A percentile compares a stretch with the other conserved stretches of the same genome.
phyloP scores from a whole-genome alignment of 2,797 vertebrate species.

The Acanthopagrus latus region DNA sequence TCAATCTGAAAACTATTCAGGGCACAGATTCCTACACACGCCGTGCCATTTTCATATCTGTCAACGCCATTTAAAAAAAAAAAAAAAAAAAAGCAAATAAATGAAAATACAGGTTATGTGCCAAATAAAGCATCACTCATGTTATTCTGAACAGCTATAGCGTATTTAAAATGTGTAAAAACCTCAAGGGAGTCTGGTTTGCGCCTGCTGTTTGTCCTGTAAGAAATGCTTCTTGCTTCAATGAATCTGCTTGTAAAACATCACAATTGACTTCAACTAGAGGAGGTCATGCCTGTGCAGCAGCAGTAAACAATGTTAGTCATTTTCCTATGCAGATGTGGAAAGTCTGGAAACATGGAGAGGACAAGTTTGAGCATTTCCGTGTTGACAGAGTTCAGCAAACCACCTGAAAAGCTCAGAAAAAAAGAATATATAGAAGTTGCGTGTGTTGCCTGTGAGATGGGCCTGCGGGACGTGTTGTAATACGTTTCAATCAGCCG shows the following conservation, averaged over 20 bases:
- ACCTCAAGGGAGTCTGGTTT: not conserved
- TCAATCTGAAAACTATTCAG: slow-evolving; percentile 67
- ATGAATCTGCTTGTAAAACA: slow-evolving; percentile 40
- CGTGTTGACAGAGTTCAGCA: not conserved
- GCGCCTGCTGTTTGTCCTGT: slow-evolving; percentile 21
- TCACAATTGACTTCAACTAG: not conserved
- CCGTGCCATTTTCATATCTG: not conserved
- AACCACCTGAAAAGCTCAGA: not conserved
- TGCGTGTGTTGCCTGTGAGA: slow-evolving; percentile 15
- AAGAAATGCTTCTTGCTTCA: slow-evolving; percentile 27
- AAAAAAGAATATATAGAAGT: not conserved
- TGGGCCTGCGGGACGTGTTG: slow-evolving; percentile 35
- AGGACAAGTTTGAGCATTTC: not conserved
- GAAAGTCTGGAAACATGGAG: not conserved
- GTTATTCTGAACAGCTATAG: not conserved
- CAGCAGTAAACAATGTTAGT: not conserved
- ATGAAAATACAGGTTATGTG: not conserved
- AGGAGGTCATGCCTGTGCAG: slow-evolving; percentile 2
- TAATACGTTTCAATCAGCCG: slow-evolving; percentile 52
- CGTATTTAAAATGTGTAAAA: not conserved
- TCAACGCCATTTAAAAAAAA: not conserved
- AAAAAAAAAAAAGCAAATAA: not conserved
- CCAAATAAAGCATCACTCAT: not conserved
- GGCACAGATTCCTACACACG: slow-evolving; percentile 35
- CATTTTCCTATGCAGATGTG: not conserved